Evolutionary conservation across 1,140 invertebrate genomes (phyloP), one percentile per base, ranked within the genome.

Genomic region (Aphelenchoides fujianensis): DNA sequence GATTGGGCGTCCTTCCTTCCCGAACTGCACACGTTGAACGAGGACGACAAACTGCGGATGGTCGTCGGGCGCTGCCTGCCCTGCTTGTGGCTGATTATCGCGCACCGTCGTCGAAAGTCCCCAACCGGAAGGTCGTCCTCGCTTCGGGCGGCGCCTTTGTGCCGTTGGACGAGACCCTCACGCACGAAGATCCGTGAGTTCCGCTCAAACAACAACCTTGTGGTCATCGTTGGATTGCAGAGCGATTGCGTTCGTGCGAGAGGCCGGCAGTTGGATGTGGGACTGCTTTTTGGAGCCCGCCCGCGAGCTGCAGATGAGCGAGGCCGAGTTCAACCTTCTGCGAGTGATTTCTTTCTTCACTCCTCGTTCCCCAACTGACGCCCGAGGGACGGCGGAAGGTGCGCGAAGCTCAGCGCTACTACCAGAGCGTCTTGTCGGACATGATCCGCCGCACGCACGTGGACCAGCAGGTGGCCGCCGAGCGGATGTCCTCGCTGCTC

Each of bases 11-110:
- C 55, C 5, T 19, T 7, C 55, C 28, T 59, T 7, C 55, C 55
- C 5, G 71, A 72, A 16, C 2, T 72, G 35, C 28, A 1, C 27
- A 34, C 34, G 35, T 34, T 72, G n/a, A 32, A 23, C 9, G 74
- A 27, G 28, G 64, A 72, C 12, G 71, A 72, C 48, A 34, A 37
- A 64, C 53, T 66, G 12, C 1, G 63, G 23, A 66, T 66, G 63
- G 53, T 66, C 32, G 16, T 32, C 27, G 63, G 32, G 7, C 16
- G 63, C 37, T 66, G 12, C 12, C 36, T 66, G 32, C 63, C 63
- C 31, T 0, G 16, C 19, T 32, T 66, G 16, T 66, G 36, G 31
- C 63, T n/a, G n/a, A 66, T 66, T 19, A 66, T 66, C 1, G 63
- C 63, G n/a, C 36, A 66, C 7, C 31, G 36, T 34, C 63, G 31